Evolutionary conservation across 1,140 invertebrate species (phyloP), one percentile per base, ranked within the genome.

Genomic region (Coboldia fuscipes): DNA sequence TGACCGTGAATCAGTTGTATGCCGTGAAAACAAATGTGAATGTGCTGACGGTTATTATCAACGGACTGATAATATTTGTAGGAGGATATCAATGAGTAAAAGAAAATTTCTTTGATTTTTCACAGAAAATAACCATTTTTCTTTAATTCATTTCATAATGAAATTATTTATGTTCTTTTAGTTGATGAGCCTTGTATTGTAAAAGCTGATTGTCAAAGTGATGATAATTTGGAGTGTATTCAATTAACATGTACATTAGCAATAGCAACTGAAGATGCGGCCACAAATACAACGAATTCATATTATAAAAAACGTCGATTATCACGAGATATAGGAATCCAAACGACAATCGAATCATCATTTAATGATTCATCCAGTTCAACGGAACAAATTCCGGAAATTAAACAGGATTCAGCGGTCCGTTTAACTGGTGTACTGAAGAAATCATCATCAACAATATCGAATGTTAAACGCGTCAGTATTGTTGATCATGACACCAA

Each of bases 1-100:
- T 43, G 51, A 54, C 45, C 49, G 49, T 20, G 39, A 47, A 24
- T 54, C 51, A 15, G 48, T 54, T 21, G 44, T 42, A 28, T 54
- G 51, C 41, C 35, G 45, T 39, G 42, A 54, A 35, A 44, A 39
- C 40, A 41, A 50, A 27, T 54, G 51, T 40, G 37, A 40, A 40
- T 54, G 51, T 44, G 45, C 51, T 43, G 46, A 54, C 44, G 51
- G 51, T 40, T 54, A 51, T 48, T 54, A 54, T 43, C 37, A 50
- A 30, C 49, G 51, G 48, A 46, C 47, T 50, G 48, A 50, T 41
- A 54, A 55, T 40, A 50, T 55, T 37, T 55, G 52, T 27, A 50
- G 52, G 35, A 47, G 48, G 37, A 52, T 48, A 48, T 55, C 52
- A 47, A 54, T 54, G 50, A 47, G 52, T 54, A 34, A 39, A 24